Conservation (phyloP, 2,797 vertebrate genomes). For the Thunnus albacares region DNA sequence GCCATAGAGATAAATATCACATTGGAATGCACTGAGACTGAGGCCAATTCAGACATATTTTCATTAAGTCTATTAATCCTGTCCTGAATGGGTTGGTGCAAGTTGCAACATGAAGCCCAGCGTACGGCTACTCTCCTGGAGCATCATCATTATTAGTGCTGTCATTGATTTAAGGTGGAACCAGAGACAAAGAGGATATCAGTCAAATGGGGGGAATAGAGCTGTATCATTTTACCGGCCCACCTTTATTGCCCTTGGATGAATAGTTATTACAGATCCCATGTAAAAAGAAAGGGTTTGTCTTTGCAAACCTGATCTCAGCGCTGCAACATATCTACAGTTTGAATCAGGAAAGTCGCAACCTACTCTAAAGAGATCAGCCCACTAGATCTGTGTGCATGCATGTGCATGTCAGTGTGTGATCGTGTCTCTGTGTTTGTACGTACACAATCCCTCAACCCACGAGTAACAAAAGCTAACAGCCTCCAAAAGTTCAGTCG, state of each 20-base stretch:
- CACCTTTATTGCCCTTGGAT: slow-evolving; percentile 53
- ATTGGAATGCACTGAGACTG: slow-evolving; percentile 61
- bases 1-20: slow-evolving; percentile 56
- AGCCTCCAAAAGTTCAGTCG: slow-evolving; percentile 57
- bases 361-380: slow-evolving; percentile 37
- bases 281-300: slow-evolving; percentile 50
- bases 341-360: slow-evolving; percentile 35
- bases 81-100: slow-evolving; percentile 49
- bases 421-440: slow-evolving; percentile 17
- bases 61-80: slow-evolving; percentile 59
- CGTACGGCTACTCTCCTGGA: slow-evolving; percentile 30
- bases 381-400: slow-evolving; percentile 23
- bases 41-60: slow-evolving; percentile 62
- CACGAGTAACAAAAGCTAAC: slow-evolving; percentile 60
- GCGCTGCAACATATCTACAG: slow-evolving; percentile 16
- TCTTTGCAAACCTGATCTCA: slow-evolving; percentile 38
- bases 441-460: slow-evolving; percentile 29
- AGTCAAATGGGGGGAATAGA: slow-evolving; percentile 30
- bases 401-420: slow-evolving; percentile 42
- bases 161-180: slow-evolving; percentile 69
- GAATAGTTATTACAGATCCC: slow-evolving; percentile 34
- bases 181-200: slow-evolving; percentile 39
- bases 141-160: slow-evolving; percentile 40
- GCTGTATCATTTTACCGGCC: slow-evolving; percentile 37
- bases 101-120: slow-evolving; percentile 57